Percentiles rank a stretch among this genome's conserved stretches.
Evolutionary conservation across 2,113 vertebrate species (phyloP).

Genomic region (Semnornis frantzii): DNA sequence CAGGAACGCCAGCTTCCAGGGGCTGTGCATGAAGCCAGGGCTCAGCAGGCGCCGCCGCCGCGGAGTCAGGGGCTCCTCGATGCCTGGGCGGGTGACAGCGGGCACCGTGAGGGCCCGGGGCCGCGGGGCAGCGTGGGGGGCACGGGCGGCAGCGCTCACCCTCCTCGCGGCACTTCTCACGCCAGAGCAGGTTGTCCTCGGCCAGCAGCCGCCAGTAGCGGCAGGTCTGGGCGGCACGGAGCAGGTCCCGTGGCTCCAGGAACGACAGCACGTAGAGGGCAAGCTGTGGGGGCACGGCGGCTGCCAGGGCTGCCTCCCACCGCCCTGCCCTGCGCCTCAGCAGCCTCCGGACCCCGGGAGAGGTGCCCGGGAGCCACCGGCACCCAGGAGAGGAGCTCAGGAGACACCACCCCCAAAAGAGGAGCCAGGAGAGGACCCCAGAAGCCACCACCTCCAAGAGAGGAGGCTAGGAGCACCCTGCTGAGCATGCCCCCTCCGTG

Average conservation of each 20-base stretch:
- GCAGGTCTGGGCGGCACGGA: constrained; percentile 54
- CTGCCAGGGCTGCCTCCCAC: no score
- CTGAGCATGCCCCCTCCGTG: no score
- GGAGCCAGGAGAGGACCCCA: no score
- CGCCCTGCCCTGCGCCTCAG: no score
- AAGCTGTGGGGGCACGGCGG: not conserved
- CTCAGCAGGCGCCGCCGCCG: constrained; percentile 60
- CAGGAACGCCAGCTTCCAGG: constrained; percentile 71
- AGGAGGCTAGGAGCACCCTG: no score
- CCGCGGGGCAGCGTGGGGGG: no score
- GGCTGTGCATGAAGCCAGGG: constrained; percentile 72
- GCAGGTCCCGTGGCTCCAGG: constrained; percentile 65
- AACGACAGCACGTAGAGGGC: constrained; percentile 55
- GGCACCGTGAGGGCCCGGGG: no score
- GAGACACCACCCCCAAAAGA: no score
- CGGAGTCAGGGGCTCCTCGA: constrained; percentile 59
- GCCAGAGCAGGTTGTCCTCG: constrained; percentile 67
- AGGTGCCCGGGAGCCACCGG: no score
- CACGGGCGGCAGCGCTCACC: not conserved
- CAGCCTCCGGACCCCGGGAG: no score
- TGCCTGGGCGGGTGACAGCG: constrained; percentile 20
- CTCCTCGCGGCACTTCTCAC: constrained; percentile 70
- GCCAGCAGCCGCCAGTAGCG: constrained; percentile 71
- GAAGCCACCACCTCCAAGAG: no score
- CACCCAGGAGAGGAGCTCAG: no score